A percentile compares a stretch with the other conserved stretches of the same genome.
phyloP scores from a whole-genome alignment of 92 coral and sea anemone species.

The Palythoa grandis region DNA sequence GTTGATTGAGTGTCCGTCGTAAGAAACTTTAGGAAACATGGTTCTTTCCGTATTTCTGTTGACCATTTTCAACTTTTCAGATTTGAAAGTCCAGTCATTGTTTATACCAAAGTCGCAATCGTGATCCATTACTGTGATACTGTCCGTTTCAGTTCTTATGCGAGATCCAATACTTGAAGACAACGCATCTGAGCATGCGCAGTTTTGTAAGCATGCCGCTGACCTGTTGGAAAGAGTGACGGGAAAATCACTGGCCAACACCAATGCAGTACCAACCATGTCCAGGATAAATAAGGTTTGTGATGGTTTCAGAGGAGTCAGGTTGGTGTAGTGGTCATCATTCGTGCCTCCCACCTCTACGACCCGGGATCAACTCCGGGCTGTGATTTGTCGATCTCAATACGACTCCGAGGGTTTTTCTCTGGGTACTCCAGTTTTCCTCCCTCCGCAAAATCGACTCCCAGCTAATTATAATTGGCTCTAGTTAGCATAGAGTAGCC shows the following conservation, averaged over 20 bases:
- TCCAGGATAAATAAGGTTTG: constrained; percentile 92
- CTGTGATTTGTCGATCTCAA: no score
- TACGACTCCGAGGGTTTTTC: no score
- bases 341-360: no score
- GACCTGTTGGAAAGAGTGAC: constrained; percentile 90
- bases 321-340: not conserved
- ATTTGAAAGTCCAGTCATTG: not conserved
- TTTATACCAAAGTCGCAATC: not conserved
- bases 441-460: no score
- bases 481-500: no score
- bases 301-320: not conserved
- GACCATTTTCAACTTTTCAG: no score
- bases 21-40: not conserved
- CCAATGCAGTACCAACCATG: constrained; percentile 80
- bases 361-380: no score
- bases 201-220: constrained; percentile 90
- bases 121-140: not conserved
- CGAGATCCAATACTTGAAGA: constrained; percentile 96
- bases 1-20: no score
- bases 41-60: not conserved
- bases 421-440: no score
- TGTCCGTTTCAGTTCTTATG: constrained; percentile 70
- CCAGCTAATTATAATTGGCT: no score
- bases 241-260: constrained; percentile 87
- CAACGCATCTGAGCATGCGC: constrained; percentile 84